Base-by-base conservation (phyloP, 2,113 vertebrate genomes). In the Cyphomyrus plagiostoma region DNA sequence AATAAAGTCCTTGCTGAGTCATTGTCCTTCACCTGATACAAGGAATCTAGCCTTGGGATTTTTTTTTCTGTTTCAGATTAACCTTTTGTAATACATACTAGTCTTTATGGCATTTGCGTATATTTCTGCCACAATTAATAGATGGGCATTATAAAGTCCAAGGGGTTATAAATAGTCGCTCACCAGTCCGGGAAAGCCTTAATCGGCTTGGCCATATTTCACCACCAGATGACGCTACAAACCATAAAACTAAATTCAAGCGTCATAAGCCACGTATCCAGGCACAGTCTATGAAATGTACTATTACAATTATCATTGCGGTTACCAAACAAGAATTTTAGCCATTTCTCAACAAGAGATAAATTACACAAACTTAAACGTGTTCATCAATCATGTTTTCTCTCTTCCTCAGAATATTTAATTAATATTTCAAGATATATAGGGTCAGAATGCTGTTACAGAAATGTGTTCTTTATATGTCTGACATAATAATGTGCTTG, bases 211-310 rank as follows among this genome's bases (percentile, higher is more conserved):
- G 2, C 48, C 49, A 30, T 35, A 35, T 53, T 39, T 39, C 49
- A 56, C 85, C 85, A 87, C 30, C 23, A 53, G 85, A 53, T 87
- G 85, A 19, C 48, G 85, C 85, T 87, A 87, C 49, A 87, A 87
- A 87, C 85, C 50, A 53, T 53, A 53, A 52, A 87, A 23, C 48
- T 4, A 26, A 35, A 50, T 26, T 86, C 23, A 26, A 53, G 50
- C 11, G 82, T 8, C 45, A 35, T 1, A 13, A 53, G 26, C 84
- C 49, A 52, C 84, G 84, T 86, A 52, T 52, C n/a, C 49, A 86
- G 45, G 11, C 49, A 52, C 4, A 23, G 35, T 30, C 11, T 6
- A 19, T 35, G 35, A 80, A 2, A 39, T 77, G 70, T 35, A 26
- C 70, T 48, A n/a, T 46, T 48, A 46, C 10, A 17, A 48, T 48